Conservation (phyloP, 2,888 invertebrate genomes). For the Oligia fasciuncula region DNA sequence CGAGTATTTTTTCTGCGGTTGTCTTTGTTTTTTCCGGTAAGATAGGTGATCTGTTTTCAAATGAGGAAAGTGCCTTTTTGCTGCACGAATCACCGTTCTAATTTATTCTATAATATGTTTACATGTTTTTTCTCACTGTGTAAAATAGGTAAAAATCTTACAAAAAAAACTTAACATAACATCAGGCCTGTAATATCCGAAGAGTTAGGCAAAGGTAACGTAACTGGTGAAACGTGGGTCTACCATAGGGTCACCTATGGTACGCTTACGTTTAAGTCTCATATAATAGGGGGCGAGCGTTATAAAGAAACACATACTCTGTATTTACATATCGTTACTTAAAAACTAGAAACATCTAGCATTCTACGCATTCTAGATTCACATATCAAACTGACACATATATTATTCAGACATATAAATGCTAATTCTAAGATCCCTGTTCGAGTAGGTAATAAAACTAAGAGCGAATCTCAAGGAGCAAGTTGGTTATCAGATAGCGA, state of each 20-base stretch:
- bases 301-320: neutral
- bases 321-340: neutral
- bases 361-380: slow-evolving; percentile 14
- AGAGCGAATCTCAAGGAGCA: slow-evolving; percentile 67
- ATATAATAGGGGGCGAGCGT: neutral
- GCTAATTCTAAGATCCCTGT: slow-evolving; percentile 61
- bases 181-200: neutral
- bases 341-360: slow-evolving; percentile 21
- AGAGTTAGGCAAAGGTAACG: neutral
- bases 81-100: slow-evolving; percentile 8
- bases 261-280: neutral
- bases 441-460: slow-evolving; percentile 62
- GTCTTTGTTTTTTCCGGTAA: slow-evolving; percentile 49
- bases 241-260: neutral
- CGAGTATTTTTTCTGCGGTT: slow-evolving; percentile 31
- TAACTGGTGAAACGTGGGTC: no score
- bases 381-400: slow-evolving; percentile 46
- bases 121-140: neutral
- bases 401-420: slow-evolving; percentile 57
- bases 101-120: slow-evolving; percentile 25
- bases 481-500: slow-evolving; percentile 70
- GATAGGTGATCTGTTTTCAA: slow-evolving; percentile 56
- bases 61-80: slow-evolving; percentile 41
- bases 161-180: neutral
- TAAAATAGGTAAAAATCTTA: neutral